These are phyloP conservation scores for Xanthostigma xanthostigma DNA, from an alignment of 2,888 invertebrate species.

Conservation along the genomic window DNA sequence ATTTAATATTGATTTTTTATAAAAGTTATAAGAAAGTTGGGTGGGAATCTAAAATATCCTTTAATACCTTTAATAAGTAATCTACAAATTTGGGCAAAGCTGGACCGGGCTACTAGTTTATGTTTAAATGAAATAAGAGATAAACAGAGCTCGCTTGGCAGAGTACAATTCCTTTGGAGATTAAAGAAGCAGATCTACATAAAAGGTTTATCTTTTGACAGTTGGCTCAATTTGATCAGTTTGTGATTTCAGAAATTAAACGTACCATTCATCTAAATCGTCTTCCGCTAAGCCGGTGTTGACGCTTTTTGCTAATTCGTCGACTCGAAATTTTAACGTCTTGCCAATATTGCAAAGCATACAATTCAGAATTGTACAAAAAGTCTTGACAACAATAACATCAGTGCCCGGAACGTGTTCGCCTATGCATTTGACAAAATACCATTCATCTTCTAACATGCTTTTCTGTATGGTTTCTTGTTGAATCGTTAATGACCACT, in stretches of 20 bases:
- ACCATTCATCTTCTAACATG: conserved; percentile 76
- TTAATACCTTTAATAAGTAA: too few species aligned
- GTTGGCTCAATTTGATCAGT: too few species aligned
- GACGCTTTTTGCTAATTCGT: conserved; percentile 23
- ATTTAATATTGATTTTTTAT: too few species aligned
- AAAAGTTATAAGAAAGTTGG: too few species aligned
- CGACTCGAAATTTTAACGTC: conserved; percentile 29
- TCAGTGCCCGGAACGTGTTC: conserved; percentile 63
- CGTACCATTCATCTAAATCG: conserved; percentile 13
- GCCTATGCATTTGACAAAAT: conserved; percentile 64
- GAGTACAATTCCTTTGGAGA: too few species aligned
- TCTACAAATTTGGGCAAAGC: too few species aligned
- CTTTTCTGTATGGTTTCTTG: conserved; percentile 52
- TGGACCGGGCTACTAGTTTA: too few species aligned
- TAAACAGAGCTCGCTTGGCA: too few species aligned
- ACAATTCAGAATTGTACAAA: conserved; percentile 42
- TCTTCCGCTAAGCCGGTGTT: conserved; percentile 2
- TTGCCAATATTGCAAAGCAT: conserved; percentile 32
- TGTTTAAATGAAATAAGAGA: too few species aligned
- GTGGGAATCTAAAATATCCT: too few species aligned
- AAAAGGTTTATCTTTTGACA: too few species aligned
- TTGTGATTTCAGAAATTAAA: conserved; percentile 16
- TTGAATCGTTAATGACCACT: conserved; percentile 57
- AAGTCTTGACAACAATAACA: conserved; percentile 56
- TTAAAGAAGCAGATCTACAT: too few species aligned